These are phyloP conservation scores for Nipponacmea schrenckii DNA, from an alignment of 2,888 invertebrate genomes.

Conservation along the genomic window DNA sequence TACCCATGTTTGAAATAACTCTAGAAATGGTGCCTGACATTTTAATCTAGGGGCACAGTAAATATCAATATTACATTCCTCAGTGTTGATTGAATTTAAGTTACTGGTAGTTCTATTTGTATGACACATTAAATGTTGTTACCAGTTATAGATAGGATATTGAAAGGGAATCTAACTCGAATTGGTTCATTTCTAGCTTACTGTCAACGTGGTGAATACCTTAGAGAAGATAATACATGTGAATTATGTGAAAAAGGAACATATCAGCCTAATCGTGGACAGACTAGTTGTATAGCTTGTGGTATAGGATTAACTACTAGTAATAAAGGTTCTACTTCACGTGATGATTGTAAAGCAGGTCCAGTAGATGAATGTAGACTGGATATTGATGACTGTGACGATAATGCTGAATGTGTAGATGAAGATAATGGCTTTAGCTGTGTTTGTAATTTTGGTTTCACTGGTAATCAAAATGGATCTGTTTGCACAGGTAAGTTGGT, in stretches of 20 bases:
- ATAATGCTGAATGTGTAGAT: conserved; percentile 39
- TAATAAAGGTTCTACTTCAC: conserved; percentile 33
- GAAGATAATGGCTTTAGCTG: conserved; percentile 40
- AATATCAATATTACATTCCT: too few relatives aligned
- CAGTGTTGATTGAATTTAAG: too few relatives aligned
- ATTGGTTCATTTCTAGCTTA: conserved; percentile 37
- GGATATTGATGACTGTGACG: conserved; percentile 41
- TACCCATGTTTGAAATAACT: too few relatives aligned
- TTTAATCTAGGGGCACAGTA: too few relatives aligned
- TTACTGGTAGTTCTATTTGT: too few relatives aligned
- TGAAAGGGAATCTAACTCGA: too few relatives aligned
- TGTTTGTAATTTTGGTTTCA: conserved; percentile 43
- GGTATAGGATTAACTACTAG: conserved; percentile 42
- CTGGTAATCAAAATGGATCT: conserved; percentile 34
- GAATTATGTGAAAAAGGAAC: conserved; percentile 45
- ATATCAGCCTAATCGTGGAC: conserved; percentile 42
- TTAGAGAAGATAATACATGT: conserved; percentile 38
- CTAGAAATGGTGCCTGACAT: too few relatives aligned
- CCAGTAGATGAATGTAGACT: conserved; percentile 45
- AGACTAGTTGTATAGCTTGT: conserved; percentile 44
- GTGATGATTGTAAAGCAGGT: conserved; percentile 37
- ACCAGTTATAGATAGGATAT: too few relatives aligned
- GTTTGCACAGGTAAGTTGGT: conserved; percentile 37
- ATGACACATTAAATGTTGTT: too few relatives aligned
- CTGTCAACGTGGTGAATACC: conserved; percentile 43